Percentiles rank a stretch among this genome's conserved stretches.
phyloP scores from a whole-genome alignment of 2,888 invertebrate genomes.

The Boloria euphrosyne region DNA sequence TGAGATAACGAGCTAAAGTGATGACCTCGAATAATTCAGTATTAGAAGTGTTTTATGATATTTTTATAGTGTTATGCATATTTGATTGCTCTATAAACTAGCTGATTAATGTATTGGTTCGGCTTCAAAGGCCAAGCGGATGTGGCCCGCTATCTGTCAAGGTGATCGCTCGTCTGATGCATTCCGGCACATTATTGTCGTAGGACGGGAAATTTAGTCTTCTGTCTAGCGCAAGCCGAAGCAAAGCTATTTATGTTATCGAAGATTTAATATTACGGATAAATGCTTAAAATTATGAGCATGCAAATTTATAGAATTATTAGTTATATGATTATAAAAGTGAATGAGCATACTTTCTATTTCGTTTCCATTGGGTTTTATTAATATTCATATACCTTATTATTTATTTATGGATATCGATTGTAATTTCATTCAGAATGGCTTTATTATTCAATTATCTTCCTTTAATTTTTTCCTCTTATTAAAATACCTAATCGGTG shows the following conservation, averaged over 20 bases:
- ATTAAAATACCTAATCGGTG: too few relatives aligned
- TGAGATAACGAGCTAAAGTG: background rate
- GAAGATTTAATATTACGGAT: too few relatives aligned
- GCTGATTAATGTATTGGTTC: conserved; percentile 33
- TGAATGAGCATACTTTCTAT: too few relatives aligned
- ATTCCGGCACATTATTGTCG: conserved; percentile 33
- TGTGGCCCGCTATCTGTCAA: conserved; percentile 39
- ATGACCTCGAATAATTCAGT: conserved; percentile 20
- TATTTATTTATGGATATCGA: too few relatives aligned
- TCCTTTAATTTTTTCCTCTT: too few relatives aligned
- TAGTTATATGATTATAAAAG: too few relatives aligned
- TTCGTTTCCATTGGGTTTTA: too few relatives aligned
- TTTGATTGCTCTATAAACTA: conserved; percentile 36
- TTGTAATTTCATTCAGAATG: too few relatives aligned
- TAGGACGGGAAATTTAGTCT: conserved; percentile 23
- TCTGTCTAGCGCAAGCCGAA: background rate
- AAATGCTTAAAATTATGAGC: too few relatives aligned
- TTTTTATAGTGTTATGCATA: conserved; percentile 34
- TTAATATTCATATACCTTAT: too few relatives aligned
- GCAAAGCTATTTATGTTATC: background rate
- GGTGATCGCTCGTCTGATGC: conserved; percentile 39
- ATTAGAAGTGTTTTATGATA: conserved; percentile 23
- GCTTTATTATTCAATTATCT: too few relatives aligned
- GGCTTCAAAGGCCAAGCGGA: conserved; percentile 38
- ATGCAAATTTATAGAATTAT: too few relatives aligned